Percentiles rank a stretch among this genome's conserved stretches.
Evolutionary conservation across 2,888 invertebrate species (phyloP).

Genomic region (Cerceris rybyensis): DNA sequence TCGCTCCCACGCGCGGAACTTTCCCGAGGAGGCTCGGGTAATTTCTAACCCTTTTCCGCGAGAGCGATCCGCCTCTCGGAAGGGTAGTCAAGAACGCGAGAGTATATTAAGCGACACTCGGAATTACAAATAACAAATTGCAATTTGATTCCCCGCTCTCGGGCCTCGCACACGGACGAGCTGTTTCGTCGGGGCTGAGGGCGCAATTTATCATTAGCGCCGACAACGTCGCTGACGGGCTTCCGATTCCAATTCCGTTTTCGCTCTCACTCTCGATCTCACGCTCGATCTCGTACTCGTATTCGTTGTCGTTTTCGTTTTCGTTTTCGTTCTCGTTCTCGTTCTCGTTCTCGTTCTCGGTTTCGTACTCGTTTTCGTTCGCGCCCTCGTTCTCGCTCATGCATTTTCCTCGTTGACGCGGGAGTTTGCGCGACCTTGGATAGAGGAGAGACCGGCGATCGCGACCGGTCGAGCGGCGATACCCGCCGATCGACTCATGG

Average conservation of each 20-base stretch:
- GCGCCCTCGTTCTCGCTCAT: background rate
- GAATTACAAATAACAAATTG: constrained; percentile 83
- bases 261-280: constrained; percentile 12
- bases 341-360: background rate
- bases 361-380: background rate
- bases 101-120: constrained; percentile 82
- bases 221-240: constrained; percentile 80
- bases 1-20: constrained; percentile 58
- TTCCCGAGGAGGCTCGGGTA: constrained; percentile 69
- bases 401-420: too few species aligned
- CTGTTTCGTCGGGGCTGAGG: constrained; percentile 69
- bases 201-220: constrained; percentile 82
- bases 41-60: constrained; percentile 73
- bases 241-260: constrained; percentile 52
- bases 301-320: background rate
- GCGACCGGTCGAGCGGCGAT: background rate
- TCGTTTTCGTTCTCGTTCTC: background rate
- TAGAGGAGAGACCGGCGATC: background rate
- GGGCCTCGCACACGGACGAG: constrained; percentile 53
- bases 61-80: constrained; percentile 37
- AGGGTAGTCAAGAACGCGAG: constrained; percentile 66
- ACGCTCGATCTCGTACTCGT: too few species aligned
- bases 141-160: constrained; percentile 81
- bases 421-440: background rate
- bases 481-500: background rate